Evolutionary conservation across 2,113 vertebrate species (phyloP).

Genomic region (Riparia riparia): DNA sequence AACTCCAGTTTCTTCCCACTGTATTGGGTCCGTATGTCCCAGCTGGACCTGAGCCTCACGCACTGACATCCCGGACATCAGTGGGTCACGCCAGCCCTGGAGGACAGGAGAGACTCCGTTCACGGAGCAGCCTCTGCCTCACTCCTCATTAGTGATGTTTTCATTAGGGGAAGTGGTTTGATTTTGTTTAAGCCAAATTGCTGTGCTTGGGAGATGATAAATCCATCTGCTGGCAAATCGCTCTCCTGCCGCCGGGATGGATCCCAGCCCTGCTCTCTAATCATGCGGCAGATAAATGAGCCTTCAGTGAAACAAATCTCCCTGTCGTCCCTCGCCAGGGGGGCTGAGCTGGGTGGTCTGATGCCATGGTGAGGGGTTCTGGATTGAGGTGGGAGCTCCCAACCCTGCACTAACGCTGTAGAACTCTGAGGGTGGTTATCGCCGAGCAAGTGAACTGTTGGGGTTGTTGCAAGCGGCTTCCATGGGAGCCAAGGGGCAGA

Average conservation of each 20-base stretch:
- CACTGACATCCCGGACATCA: not conserved
- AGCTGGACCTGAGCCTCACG: not conserved
- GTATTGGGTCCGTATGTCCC: fast-evolving
- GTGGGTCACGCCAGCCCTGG: fast-evolving
- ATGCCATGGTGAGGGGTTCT: not conserved
- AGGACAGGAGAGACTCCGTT: not conserved
- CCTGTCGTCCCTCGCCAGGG: fast-evolving
- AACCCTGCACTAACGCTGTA: not conserved
- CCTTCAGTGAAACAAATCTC: constrained; percentile 31
- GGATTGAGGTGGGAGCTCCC: not conserved
- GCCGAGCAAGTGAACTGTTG: not conserved
- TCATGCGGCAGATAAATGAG: constrained; percentile 25
- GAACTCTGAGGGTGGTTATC: not conserved
- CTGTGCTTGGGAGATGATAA: constrained; percentile 62
- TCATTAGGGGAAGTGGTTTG: constrained; percentile 73
- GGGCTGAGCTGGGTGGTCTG: not conserved
- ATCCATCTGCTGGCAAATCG: constrained; percentile 61
- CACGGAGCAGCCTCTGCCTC: not conserved
- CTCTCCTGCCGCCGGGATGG: constrained; percentile 9
- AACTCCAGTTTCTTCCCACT: not conserved
- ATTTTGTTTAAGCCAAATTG: constrained; percentile 69
- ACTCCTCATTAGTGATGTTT: constrained; percentile 59
- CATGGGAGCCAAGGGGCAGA: not conserved
- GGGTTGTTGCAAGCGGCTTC: not conserved
- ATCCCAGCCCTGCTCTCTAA: constrained; percentile 41